Conservation (phyloP, 1,140 invertebrate genomes). For the Rhizoglyphus robini region DNA sequence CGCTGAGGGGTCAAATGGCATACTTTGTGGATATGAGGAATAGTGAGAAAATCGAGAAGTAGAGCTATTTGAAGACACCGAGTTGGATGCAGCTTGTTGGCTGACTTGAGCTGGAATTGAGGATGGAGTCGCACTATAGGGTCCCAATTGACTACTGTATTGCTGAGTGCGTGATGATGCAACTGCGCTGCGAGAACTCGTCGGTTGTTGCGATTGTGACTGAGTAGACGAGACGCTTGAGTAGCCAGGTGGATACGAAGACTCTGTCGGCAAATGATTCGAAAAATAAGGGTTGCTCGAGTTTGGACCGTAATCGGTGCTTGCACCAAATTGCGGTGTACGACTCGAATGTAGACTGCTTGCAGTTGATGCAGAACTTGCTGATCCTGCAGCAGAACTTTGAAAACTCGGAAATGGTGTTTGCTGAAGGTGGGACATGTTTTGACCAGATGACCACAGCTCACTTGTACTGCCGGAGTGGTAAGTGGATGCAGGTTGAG, state of each 20-base stretch:
- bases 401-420: slow-evolving; percentile 15
- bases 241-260: slow-evolving; percentile 2
- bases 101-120: not conserved
- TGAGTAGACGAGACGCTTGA: not conserved
- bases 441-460: slow-evolving; percentile 20
- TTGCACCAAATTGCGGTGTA: not conserved
- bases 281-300: not conserved
- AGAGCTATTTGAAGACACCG: not conserved
- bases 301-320: slow-evolving; percentile 4
- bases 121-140: not conserved
- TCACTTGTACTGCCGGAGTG: slow-evolving; percentile 12
- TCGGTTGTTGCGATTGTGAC: not conserved
- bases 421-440: slow-evolving; percentile 19
- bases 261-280: not conserved
- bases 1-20: slow-evolving; percentile 8
- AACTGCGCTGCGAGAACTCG: not conserved
- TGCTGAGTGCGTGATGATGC: not conserved
- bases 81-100: not conserved
- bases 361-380: not conserved
- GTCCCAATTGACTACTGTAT: not conserved
- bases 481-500: not conserved
- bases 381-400: not conserved
- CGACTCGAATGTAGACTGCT: not conserved
- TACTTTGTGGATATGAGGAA: slow-evolving; percentile 15
- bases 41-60: slow-evolving; percentile 15